phyloP scores from a whole-genome alignment of 1,140 invertebrate genomes.

The Cotesia chilonis region DNA sequence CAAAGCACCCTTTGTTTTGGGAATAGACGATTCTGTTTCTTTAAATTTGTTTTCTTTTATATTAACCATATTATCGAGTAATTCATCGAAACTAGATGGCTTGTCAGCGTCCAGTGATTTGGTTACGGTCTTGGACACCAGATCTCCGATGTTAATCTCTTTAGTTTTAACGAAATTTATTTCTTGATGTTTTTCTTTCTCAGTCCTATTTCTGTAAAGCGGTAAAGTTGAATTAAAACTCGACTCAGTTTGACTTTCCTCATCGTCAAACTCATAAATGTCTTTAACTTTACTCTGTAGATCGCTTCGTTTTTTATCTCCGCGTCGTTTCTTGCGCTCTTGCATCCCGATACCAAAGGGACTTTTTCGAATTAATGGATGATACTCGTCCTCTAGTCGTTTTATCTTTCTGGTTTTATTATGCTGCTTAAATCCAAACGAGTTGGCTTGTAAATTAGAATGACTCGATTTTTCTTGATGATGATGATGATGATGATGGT shows the following conservation, averaged over 20 bases:
- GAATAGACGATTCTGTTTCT: constrained; percentile 55
- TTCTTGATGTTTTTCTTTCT: constrained; percentile 42
- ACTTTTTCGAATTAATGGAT: constrained; percentile 56
- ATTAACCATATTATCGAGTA: constrained; percentile 46
- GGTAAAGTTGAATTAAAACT: constrained; percentile 50
- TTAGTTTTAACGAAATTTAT: constrained; percentile 37
- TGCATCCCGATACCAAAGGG: constrained; percentile 49
- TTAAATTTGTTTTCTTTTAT: constrained; percentile 49
- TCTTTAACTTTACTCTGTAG: constrained; percentile 51
- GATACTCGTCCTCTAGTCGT: constrained; percentile 52
- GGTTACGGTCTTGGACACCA: constrained; percentile 46
- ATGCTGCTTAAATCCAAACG: constrained; percentile 39
- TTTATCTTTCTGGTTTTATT: constrained; percentile 49
- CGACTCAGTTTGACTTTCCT: constrained; percentile 54
- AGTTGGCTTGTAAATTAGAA: constrained; percentile 29
- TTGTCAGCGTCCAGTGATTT: constrained; percentile 49
- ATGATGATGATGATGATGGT: not conserved
- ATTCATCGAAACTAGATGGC: constrained; percentile 39
- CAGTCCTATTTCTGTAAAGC: constrained; percentile 51
- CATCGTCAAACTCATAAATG: constrained; percentile 63
- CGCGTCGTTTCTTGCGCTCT: constrained; percentile 57
- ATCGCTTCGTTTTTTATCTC: constrained; percentile 43
- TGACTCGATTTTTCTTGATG: constrained; percentile 43
- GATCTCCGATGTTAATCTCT: constrained; percentile 41
- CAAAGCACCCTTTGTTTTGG: constrained; percentile 58